These are phyloP conservation scores for Omphaloscelis lunosa DNA, from an alignment of 2,888 invertebrate genomes.

Conservation along the genomic window DNA sequence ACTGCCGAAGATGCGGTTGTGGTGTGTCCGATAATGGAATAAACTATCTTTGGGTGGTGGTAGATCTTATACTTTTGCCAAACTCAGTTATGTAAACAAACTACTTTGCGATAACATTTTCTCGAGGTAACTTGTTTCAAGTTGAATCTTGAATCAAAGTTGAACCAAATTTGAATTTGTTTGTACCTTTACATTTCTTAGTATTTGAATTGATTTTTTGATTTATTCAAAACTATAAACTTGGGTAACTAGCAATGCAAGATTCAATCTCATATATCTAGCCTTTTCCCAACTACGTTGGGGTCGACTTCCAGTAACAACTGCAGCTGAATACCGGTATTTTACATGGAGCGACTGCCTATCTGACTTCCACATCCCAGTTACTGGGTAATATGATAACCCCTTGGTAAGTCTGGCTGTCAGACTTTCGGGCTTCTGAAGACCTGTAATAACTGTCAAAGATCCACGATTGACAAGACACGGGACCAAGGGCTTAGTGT, in stretches of 20 bases:
- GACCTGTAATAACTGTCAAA: too few species aligned
- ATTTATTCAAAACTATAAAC: conserved; percentile 1
- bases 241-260: background rate
- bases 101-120: conserved; percentile 29
- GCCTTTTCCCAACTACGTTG: too few species aligned
- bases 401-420: too few species aligned
- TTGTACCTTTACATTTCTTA: conserved; percentile 1
- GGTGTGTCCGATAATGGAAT: conserved; percentile 50
- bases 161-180: conserved; percentile 8
- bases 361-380: too few species aligned
- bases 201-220: background rate
- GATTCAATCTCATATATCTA: too few species aligned
- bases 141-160: conserved; percentile 26
- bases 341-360: too few species aligned
- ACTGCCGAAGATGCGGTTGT: conserved; percentile 41
- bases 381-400: too few species aligned
- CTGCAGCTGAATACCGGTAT: too few species aligned
- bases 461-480: too few species aligned
- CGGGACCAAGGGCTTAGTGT: too few species aligned
- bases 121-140: conserved; percentile 26
- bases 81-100: conserved; percentile 56
- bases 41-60: conserved; percentile 40
- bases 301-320: too few species aligned
- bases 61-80: conserved; percentile 12
- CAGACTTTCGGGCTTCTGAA: too few species aligned